Conservation (phyloP, 2,797 vertebrate genomes). For the Anguilla megastoma region DNA sequence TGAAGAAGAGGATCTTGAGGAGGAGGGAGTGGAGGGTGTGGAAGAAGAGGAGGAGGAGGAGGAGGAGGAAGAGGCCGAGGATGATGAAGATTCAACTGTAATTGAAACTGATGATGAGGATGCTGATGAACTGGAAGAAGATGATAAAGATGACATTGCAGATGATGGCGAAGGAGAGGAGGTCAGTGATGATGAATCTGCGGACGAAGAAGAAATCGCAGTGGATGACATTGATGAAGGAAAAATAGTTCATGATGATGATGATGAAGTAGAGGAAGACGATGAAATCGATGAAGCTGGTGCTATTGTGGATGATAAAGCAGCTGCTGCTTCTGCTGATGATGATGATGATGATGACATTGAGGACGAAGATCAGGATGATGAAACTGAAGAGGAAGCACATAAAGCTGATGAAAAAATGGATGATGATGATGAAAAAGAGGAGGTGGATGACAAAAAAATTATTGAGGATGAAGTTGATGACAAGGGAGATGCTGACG, state of each 20-base stretch:
- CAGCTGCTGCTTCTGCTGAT: slow-evolving; percentile 32
- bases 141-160: slow-evolving; percentile 29
- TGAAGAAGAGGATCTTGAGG: slow-evolving; percentile 30
- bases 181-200: not conserved
- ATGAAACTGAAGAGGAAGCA: slow-evolving; percentile 22
- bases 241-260: not conserved
- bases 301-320: slow-evolving; percentile 22
- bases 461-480: slow-evolving; percentile 33
- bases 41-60: slow-evolving; percentile 20
- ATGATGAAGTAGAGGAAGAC: not conserved
- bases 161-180: not conserved
- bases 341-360: slow-evolving; percentile 47
- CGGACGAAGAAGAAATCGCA: not conserved
- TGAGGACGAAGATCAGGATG: slow-evolving; percentile 52
- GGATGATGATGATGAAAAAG: slow-evolving; percentile 60
- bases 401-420: slow-evolving; percentile 41
- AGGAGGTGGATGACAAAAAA: slow-evolving; percentile 46
- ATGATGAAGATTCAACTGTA: slow-evolving; percentile 18
- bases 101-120: not conserved
- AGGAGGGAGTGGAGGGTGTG: not conserved
- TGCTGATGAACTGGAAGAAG: not conserved
- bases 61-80: slow-evolving; percentile 15
- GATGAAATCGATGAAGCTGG: slow-evolving; percentile 41
- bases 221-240: slow-evolving; percentile 17
- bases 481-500: not conserved